Percentiles rank a stretch among this genome's conserved stretches.
These are phyloP conservation scores for Terrapene triunguis DNA, from an alignment of 2,113 vertebrate genomes.

Conservation along the genomic window DNA sequence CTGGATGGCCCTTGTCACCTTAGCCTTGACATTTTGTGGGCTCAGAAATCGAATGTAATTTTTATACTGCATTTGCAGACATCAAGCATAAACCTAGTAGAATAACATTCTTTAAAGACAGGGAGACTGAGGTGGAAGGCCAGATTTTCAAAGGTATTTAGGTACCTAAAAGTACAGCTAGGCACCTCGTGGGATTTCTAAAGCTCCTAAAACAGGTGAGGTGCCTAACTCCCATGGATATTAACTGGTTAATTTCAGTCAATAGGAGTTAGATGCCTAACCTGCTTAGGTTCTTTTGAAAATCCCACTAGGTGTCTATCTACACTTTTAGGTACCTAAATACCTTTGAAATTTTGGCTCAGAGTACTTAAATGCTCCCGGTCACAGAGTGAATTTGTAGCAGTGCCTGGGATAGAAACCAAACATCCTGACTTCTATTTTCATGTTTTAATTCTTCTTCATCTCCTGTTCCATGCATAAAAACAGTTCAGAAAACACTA, in stretches of 20 bases:
- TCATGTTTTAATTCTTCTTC: background rate
- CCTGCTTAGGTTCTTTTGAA: background rate
- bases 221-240: background rate
- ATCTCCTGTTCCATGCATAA: background rate
- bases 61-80: background rate
- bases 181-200: background rate
- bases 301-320: background rate
- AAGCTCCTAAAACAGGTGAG: background rate
- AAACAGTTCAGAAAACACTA: background rate
- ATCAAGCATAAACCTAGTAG: background rate
- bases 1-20: background rate
- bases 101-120: background rate
- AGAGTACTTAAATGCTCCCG: background rate
- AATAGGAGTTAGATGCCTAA: fast-evolving
- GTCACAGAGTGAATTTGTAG: background rate
- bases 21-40: background rate
- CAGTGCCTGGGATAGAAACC: background rate
- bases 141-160: background rate
- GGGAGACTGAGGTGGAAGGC: background rate
- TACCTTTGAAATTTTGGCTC: background rate
- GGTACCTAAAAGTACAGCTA: background rate
- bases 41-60: background rate
- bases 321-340: background rate
- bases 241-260: background rate
- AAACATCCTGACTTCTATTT: background rate